Evolutionary conservation across 2,113 vertebrate genomes (phyloP).

Genomic region (Hipposideros armiger): DNA sequence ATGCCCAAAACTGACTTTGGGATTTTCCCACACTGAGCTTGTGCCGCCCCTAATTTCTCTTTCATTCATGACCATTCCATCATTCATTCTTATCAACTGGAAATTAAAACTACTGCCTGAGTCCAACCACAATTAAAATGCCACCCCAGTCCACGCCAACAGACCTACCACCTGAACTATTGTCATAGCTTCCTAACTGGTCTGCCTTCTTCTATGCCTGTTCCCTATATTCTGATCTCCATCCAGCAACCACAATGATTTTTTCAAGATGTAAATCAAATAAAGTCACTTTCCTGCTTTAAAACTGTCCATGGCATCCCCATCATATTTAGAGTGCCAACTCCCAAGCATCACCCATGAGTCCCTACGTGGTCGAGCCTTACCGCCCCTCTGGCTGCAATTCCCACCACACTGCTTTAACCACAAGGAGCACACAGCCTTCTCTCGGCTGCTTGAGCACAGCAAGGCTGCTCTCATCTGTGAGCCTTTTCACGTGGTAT

Average conservation of each 20-base stretch:
- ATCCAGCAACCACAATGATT: background rate
- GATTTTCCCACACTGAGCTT: background rate
- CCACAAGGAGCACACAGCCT: background rate
- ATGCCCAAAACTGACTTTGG: background rate
- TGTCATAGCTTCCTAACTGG: background rate
- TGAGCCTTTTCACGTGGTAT: background rate
- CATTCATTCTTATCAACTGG: background rate
- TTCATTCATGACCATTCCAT: background rate
- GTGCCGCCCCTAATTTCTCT: background rate
- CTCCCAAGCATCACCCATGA: rapidly evolving
- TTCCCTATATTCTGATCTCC: background rate
- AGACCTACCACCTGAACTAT: background rate
- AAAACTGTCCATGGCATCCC: background rate
- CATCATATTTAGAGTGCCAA: background rate
- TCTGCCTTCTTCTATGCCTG: background rate
- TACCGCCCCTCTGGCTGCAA: background rate
- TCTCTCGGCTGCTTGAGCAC: background rate
- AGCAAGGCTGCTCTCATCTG: background rate
- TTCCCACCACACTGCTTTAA: too few relatives aligned
- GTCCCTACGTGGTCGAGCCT: background rate
- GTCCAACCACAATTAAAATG: background rate
- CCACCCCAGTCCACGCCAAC: background rate
- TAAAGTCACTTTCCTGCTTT: background rate
- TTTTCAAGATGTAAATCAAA: background rate
- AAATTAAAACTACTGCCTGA: background rate